Conservation (phyloP, 2,888 invertebrate species). For the Oscheius sp. region DNA sequence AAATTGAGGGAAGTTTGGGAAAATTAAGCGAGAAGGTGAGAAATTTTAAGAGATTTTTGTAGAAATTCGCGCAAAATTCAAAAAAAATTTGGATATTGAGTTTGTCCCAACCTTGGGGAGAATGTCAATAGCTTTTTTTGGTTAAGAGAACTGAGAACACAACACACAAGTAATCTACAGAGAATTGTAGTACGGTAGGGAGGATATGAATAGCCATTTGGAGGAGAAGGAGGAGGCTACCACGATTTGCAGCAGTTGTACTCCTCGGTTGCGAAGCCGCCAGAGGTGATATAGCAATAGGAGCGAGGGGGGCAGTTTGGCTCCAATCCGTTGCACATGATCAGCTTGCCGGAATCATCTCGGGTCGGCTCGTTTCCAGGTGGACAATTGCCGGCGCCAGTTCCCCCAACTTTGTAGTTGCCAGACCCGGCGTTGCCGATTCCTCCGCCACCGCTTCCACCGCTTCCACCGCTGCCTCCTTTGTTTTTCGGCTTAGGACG, state of each 20-base stretch:
- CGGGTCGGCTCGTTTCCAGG: constrained; percentile 64
- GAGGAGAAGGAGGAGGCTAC: constrained; percentile 31
- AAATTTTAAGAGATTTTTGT: too few species aligned
- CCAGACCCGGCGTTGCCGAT: constrained; percentile 37
- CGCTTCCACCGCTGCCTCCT: constrained; percentile 34
- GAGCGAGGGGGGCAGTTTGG: constrained; percentile 69
- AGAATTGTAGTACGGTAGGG: constrained; percentile 24
- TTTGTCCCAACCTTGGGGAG: too few species aligned
- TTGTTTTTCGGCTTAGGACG: constrained; percentile 56
- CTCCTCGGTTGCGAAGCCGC: constrained; percentile 65
- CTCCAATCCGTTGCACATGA: constrained; percentile 65
- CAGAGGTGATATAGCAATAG: constrained; percentile 69
- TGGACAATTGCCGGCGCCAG: constrained; percentile 64
- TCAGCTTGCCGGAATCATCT: constrained; percentile 55
- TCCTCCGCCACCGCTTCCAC: constrained; percentile 24
- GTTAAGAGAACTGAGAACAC: constrained; percentile 17
- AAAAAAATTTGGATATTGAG: too few species aligned
- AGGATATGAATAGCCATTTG: too few species aligned
- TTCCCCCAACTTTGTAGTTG: constrained; percentile 47
- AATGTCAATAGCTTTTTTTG: too few species aligned
- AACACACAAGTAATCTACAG: constrained; percentile 5
- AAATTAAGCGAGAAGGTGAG: too few species aligned
- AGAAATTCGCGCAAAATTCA: too few species aligned
- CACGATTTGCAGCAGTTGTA: constrained; percentile 69
- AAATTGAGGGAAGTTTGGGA: too few species aligned